These are phyloP conservation scores for Drosophila atripex DNA, from an alignment of 2,888 invertebrate species.

Conservation along the genomic window DNA sequence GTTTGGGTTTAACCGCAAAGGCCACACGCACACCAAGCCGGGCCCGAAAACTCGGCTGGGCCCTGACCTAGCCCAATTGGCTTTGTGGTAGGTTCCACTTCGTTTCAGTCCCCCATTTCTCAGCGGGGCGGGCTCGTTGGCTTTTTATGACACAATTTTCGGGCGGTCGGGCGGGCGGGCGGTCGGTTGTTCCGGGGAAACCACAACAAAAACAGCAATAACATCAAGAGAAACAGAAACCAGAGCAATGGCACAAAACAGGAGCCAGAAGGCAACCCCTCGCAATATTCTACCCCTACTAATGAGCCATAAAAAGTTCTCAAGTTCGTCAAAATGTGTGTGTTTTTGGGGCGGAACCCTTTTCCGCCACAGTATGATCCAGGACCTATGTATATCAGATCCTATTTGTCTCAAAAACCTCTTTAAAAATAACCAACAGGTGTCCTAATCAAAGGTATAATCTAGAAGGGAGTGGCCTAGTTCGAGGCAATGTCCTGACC, in stretches of 20 bases:
- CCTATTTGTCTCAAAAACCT: neutral
- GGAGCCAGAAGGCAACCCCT: constrained; percentile 30
- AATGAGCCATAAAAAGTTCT: constrained; percentile 76
- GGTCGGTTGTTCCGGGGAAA: constrained; percentile 9
- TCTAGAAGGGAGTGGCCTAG: neutral
- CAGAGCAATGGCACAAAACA: constrained; percentile 23
- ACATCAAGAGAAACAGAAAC: neutral
- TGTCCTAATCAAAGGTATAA: neutral
- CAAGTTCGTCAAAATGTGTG: constrained; percentile 28
- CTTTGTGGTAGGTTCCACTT: constrained; percentile 72
- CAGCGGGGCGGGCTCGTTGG: constrained; percentile 47
- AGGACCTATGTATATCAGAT: constrained; percentile 23
- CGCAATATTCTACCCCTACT: constrained; percentile 50
- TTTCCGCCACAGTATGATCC: constrained; percentile 47
- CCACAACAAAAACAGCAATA: constrained; percentile 12
- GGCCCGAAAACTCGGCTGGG: constrained; percentile 35
- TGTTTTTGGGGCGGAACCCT: constrained; percentile 67
- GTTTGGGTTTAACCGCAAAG: constrained; percentile 57
- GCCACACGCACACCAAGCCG: constrained; percentile 57
- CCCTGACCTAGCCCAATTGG: constrained; percentile 78
- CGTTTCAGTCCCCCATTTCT: neutral
- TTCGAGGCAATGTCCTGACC: constrained; percentile 52
- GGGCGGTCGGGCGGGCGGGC: neutral
- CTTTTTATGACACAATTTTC: constrained; percentile 73
- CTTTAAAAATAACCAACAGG: neutral